phyloP scores from a whole-genome alignment of 2,113 vertebrate genomes.

The Osmerus eperlanus region DNA sequence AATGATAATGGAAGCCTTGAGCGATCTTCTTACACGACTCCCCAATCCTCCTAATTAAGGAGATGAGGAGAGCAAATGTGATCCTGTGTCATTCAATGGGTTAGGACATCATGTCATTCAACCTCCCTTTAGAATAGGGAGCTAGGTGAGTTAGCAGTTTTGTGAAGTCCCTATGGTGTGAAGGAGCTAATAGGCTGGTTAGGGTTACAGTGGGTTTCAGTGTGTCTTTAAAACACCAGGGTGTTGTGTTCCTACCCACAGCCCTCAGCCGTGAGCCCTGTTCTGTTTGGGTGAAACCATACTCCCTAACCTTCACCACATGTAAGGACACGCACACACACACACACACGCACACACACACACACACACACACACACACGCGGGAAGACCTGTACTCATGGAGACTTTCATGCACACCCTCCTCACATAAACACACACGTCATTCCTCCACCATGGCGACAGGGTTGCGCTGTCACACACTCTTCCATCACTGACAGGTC shows the following conservation, averaged over 20 bases:
- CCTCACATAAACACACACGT: too few species aligned
- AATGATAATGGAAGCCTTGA: too few species aligned
- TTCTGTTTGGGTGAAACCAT: conserved; percentile 6
- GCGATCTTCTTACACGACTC: too few species aligned
- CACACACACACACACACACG: not conserved
- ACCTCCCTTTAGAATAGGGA: not conserved
- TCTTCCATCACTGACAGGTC: conserved; percentile 13
- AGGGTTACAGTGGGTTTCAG: conserved; percentile 37
- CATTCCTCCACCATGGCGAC: too few species aligned
- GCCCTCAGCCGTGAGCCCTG: not conserved
- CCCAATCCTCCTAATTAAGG: too few species aligned
- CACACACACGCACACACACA: not conserved
- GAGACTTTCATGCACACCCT: conserved; percentile 4
- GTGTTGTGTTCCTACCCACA: conserved; percentile 26
- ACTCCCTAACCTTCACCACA: conserved; percentile 10
- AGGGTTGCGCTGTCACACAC: not conserved
- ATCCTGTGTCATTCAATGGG: too few species aligned
- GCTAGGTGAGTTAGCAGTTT: not conserved
- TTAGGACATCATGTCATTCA: too few species aligned
- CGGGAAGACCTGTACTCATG: not conserved
- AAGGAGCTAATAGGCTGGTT: conserved; percentile 27
- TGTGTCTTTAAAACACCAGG: conserved; percentile 14
- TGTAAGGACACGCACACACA: not conserved
- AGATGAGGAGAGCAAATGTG: too few species aligned
- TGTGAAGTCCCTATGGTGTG: not conserved